Percentiles rank a stretch among this genome's conserved stretches.
These are phyloP conservation scores for Caenorhabditis doughertyi DNA, from an alignment of 2,888 invertebrate species.

Conservation along the genomic window DNA sequence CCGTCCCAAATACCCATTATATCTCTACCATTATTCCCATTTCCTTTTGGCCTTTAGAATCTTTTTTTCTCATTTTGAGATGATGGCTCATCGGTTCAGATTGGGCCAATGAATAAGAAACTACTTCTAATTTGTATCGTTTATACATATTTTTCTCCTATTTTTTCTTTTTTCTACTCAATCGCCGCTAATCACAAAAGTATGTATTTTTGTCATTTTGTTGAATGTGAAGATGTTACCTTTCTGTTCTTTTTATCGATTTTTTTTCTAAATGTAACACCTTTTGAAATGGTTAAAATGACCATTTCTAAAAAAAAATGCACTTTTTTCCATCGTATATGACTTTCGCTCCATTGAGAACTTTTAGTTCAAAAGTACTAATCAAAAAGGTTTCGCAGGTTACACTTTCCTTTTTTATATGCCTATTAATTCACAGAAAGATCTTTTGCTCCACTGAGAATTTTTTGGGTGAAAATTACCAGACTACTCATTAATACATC, in stretches of 20 bases:
- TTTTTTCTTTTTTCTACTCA: not conserved
- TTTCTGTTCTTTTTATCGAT: not conserved
- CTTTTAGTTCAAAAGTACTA: no score
- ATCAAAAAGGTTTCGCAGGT: no score
- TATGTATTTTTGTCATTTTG: not conserved
- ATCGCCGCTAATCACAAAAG: conserved; percentile 6
- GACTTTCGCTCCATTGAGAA: no score
- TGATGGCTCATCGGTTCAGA: not conserved
- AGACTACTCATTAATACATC: no score
- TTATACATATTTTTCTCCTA: not conserved
- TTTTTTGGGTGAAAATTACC: no score
- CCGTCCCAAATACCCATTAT: not conserved
- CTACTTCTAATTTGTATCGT: conserved; percentile 3
- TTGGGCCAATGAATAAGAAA: conserved; percentile 10
- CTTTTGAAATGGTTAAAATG: no score
- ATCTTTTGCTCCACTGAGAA: no score
- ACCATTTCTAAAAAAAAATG: no score
- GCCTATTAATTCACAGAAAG: no score
- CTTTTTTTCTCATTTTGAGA: not conserved
- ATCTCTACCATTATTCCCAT: not conserved
- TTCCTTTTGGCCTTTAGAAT: not conserved
- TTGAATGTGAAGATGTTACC: not conserved
- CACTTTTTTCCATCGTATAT: no score
- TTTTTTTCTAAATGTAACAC: no score
- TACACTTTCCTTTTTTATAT: no score